A percentile compares a stretch with the other conserved stretches of the same genome.
These are phyloP conservation scores for Laspeyria flexula DNA, from an alignment of 2,888 invertebrate species.

Conservation along the genomic window DNA sequence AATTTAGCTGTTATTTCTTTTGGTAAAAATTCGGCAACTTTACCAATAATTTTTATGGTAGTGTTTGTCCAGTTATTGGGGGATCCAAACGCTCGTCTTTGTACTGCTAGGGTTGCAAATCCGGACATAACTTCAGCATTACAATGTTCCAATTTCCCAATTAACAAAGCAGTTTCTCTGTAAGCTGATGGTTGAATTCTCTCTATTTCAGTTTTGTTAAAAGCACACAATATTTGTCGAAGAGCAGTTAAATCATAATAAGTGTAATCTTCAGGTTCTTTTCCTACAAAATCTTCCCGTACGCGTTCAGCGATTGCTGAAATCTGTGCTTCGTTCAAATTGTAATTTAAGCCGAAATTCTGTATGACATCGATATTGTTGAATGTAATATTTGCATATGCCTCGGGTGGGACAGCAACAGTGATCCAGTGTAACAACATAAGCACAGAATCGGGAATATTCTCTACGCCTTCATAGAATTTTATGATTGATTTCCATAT, in stretches of 20 bases:
- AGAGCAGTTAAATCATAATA: slow-evolving; percentile 84
- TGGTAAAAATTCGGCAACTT: slow-evolving; percentile 68
- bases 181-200: slow-evolving; percentile 84
- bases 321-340: slow-evolving; percentile 71
- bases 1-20: neutral
- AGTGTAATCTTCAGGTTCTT: slow-evolving; percentile 84
- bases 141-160: slow-evolving; percentile 79
- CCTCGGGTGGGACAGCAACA: slow-evolving; percentile 74
- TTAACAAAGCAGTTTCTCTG: slow-evolving; percentile 73
- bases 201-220: slow-evolving; percentile 81
- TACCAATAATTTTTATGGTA: slow-evolving; percentile 68
- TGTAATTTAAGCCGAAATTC: slow-evolving; percentile 83
- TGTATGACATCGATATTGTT: slow-evolving; percentile 82
- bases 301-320: slow-evolving; percentile 80
- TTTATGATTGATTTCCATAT: slow-evolving; percentile 70
- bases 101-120: slow-evolving; percentile 76
- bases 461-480: slow-evolving; percentile 60
- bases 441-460: slow-evolving; percentile 75
- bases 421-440: slow-evolving; percentile 77
- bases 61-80: slow-evolving; percentile 69
- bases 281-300: slow-evolving; percentile 80
- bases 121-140: slow-evolving; percentile 70
- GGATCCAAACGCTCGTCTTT: slow-evolving; percentile 74
- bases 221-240: slow-evolving; percentile 85
- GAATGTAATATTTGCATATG: slow-evolving; percentile 82